These are phyloP conservation scores for Dyspetes luteomarginatus DNA, from an alignment of 2,888 invertebrate species.

Conservation along the genomic window DNA sequence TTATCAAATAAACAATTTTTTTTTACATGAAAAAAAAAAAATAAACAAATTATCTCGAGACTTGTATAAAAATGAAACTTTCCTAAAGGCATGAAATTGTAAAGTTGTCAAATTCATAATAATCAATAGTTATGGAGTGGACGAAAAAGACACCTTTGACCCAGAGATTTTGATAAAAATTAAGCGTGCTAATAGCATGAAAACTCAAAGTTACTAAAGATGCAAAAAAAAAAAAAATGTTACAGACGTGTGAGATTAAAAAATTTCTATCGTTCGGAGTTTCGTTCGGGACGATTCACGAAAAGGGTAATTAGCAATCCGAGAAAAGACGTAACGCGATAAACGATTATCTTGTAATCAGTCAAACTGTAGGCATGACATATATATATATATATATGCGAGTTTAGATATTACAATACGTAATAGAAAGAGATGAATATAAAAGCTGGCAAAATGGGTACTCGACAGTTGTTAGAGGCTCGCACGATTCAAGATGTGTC, in stretches of 20 bases:
- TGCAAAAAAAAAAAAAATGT: neutral
- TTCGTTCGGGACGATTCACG: neutral
- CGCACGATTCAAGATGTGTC: conserved; percentile 42
- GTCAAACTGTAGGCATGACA: conserved; percentile 33
- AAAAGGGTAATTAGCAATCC: conserved; percentile 30
- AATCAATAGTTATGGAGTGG: too few relatives aligned
- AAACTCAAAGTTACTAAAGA: neutral
- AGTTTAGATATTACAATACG: conserved; percentile 24
- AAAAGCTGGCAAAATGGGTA: conserved; percentile 12
- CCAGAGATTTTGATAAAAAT: too few relatives aligned
- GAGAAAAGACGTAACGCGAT: conserved; percentile 25
- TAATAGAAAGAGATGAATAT: conserved; percentile 60
- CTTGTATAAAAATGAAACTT: neutral
- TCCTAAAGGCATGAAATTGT: neutral
- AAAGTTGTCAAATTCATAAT: neutral
- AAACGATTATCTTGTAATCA: conserved; percentile 43
- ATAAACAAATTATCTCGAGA: neutral
- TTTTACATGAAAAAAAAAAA: too few relatives aligned
- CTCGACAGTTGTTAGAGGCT: conserved; percentile 46
- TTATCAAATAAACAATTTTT: too few relatives aligned
- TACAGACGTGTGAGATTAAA: neutral
- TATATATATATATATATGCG: neutral
- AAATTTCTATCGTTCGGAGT: neutral
- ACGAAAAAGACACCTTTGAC: too few relatives aligned
- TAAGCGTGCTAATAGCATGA: neutral